Evolutionary conservation across 2,888 invertebrate species (phyloP).

Genomic region (Acronicta aceris): DNA sequence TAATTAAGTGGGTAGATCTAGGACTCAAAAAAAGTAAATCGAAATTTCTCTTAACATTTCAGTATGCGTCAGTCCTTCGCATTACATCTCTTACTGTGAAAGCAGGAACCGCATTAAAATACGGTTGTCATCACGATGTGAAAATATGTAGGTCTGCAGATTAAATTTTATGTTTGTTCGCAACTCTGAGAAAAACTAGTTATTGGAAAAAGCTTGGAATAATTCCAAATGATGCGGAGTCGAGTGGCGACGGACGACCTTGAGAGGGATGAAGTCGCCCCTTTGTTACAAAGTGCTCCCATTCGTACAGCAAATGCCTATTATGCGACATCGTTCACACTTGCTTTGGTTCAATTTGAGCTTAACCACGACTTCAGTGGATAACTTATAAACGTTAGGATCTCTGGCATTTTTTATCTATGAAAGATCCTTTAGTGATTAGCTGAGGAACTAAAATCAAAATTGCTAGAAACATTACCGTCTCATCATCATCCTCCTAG

Average conservation of each 20-base stretch:
- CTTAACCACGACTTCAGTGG: too few relatives aligned
- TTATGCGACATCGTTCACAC: neutral
- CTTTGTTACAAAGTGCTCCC: slow-evolving; percentile 32
- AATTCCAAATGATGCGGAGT: slow-evolving; percentile 60
- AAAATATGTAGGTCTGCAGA: slow-evolving; percentile 18
- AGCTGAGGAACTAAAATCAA: too few relatives aligned
- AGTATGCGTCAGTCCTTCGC: neutral
- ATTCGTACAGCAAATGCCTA: slow-evolving; percentile 21
- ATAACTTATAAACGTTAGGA: too few relatives aligned
- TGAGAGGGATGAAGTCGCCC: slow-evolving; percentile 43
- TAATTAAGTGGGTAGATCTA: neutral
- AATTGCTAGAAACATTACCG: too few relatives aligned
- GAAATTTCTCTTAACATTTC: neutral
- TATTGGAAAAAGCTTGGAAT: slow-evolving; percentile 62
- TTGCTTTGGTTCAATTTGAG: neutral
- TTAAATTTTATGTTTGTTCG: slow-evolving; percentile 35
- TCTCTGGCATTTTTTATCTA: too few relatives aligned
- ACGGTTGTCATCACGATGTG: slow-evolving; percentile 3
- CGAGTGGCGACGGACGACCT: slow-evolving; percentile 54
- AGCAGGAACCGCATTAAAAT: slow-evolving; percentile 7
- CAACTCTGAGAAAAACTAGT: slow-evolving; percentile 35
- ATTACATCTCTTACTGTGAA: neutral
- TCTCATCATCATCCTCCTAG: too few relatives aligned
- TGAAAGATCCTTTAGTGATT: too few relatives aligned
- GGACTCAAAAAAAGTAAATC: neutral